Evolutionary conservation across 1,140 invertebrate species (phyloP).

Genomic region (Aricia agestis): DNA sequence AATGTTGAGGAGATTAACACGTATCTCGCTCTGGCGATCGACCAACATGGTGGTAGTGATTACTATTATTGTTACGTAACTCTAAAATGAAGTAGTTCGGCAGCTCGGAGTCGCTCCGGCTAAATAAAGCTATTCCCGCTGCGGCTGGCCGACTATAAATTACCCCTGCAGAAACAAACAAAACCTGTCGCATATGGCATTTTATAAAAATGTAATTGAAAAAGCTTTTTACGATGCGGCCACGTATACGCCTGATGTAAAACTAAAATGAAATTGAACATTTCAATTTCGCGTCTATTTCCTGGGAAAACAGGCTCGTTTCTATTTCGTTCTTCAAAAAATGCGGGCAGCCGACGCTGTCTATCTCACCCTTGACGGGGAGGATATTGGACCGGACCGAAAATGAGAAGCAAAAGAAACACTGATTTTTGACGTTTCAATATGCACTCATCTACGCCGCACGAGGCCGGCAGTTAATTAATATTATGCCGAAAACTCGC

Average conservation of each 20-base stretch:
- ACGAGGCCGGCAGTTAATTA: constrained; percentile 58
- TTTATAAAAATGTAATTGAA: constrained; percentile 11
- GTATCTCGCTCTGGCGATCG: background rate
- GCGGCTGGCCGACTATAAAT: constrained; percentile 2
- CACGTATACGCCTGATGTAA: constrained; percentile 14
- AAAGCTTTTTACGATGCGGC: constrained; percentile 11
- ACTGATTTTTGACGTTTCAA: constrained; percentile 70
- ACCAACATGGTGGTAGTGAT: background rate
- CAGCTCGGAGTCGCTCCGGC: background rate
- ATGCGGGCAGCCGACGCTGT: constrained; percentile 44
- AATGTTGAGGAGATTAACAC: background rate
- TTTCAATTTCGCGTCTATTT: constrained; percentile 66
- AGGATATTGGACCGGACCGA: constrained; percentile 68
- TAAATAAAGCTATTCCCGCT: background rate
- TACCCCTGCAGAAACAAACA: background rate
- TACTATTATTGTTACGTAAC: background rate
- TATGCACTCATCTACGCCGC: constrained; percentile 67
- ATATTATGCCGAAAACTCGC: constrained; percentile 46
- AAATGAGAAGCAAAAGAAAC: constrained; percentile 73
- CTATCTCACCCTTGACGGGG: constrained; percentile 61
- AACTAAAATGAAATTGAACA: constrained; percentile 59
- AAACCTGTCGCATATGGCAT: constrained; percentile 6
- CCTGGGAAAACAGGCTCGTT: constrained; percentile 59
- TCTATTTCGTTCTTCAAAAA: constrained; percentile 62
- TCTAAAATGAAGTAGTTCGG: constrained; percentile 1